These are phyloP conservation scores for Lysiphlebus fabarum DNA, from an alignment of 1,140 invertebrate species.

Conservation along the genomic window DNA sequence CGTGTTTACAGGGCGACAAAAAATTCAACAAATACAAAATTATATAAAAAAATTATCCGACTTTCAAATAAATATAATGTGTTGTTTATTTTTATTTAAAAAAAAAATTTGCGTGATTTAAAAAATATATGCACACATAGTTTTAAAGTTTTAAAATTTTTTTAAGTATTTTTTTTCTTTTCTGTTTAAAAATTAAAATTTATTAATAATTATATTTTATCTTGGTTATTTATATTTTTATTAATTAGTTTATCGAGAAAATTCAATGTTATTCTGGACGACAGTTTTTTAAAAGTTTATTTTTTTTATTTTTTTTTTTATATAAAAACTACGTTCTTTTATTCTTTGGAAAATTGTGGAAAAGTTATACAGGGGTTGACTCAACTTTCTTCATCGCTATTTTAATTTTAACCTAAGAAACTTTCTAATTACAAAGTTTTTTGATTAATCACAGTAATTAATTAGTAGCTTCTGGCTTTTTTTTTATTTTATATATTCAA, in stretches of 20 bases:
- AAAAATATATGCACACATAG: slow-evolving; percentile 3
- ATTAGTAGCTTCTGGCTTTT: slow-evolving; percentile 46
- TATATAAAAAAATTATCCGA: background rate
- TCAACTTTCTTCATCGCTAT: slow-evolving; percentile 40
- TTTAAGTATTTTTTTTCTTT: background rate
- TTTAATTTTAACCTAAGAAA: slow-evolving; percentile 56
- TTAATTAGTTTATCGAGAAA: slow-evolving; percentile 56
- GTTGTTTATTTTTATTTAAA: no score
- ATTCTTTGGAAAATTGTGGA: slow-evolving; percentile 12
- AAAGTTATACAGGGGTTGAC: slow-evolving; percentile 16
- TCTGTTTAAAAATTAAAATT: background rate
- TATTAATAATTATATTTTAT: slow-evolving; percentile 21
- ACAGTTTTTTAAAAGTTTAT: background rate
- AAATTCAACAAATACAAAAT: slow-evolving; percentile 12
- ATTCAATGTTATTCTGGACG: slow-evolving; percentile 23
- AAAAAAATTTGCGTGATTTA: no score
- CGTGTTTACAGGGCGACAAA: slow-evolving; percentile 21
- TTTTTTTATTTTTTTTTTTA: no score
- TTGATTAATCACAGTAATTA: slow-evolving; percentile 60
- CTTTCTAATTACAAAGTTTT: slow-evolving; percentile 60
- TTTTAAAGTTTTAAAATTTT: slow-evolving; percentile 6
- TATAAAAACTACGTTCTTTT: slow-evolving; percentile 29
- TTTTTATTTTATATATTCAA: slow-evolving; percentile 13
- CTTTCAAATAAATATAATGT: background rate
- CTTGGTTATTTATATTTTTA: slow-evolving; percentile 45